Percentiles rank a stretch among this genome's conserved stretches.
phyloP scores from a whole-genome alignment of 2,113 vertebrate genomes.

The Corydoras maculifer region DNA sequence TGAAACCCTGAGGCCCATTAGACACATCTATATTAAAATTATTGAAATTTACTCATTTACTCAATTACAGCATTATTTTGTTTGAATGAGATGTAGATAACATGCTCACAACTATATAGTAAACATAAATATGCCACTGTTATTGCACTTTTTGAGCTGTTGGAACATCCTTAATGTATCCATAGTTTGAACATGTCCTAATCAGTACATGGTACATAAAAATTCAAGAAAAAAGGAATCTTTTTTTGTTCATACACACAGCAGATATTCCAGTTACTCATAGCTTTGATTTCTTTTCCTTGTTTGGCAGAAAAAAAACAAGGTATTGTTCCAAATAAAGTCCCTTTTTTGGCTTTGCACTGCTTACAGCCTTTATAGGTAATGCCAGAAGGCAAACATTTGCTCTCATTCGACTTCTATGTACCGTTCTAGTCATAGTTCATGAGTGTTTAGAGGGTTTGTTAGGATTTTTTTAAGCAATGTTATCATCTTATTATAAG shows the following conservation, averaged over 20 bases:
- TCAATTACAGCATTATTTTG: too few species aligned
- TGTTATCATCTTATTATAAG: constrained; percentile 30
- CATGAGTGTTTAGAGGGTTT: constrained; percentile 49
- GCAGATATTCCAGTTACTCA: constrained; percentile 51
- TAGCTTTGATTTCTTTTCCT: constrained; percentile 35
- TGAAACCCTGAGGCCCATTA: not conserved
- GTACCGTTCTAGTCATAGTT: constrained; percentile 43
- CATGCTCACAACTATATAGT: too few species aligned
- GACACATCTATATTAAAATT: not conserved
- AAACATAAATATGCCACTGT: not conserved
- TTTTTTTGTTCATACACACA: constrained; percentile 48
- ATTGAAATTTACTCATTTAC: too few species aligned
- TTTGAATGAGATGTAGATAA: too few species aligned
- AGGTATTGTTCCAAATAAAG: constrained; percentile 58
- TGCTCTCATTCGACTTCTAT: constrained; percentile 38
- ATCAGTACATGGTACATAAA: not conserved
- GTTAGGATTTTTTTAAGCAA: constrained; percentile 46
- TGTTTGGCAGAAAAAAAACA: constrained; percentile 52
- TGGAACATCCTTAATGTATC: not conserved
- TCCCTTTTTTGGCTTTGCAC: constrained; percentile 48
- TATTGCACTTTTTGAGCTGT: too few species aligned
- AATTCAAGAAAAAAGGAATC: constrained; percentile 36
- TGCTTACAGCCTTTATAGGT: constrained; percentile 64
- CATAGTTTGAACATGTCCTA: not conserved
- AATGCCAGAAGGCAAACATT: constrained; percentile 31